Conservation (phyloP, 2,113 vertebrate genomes). For the Pseudonaja textilis region DNA sequence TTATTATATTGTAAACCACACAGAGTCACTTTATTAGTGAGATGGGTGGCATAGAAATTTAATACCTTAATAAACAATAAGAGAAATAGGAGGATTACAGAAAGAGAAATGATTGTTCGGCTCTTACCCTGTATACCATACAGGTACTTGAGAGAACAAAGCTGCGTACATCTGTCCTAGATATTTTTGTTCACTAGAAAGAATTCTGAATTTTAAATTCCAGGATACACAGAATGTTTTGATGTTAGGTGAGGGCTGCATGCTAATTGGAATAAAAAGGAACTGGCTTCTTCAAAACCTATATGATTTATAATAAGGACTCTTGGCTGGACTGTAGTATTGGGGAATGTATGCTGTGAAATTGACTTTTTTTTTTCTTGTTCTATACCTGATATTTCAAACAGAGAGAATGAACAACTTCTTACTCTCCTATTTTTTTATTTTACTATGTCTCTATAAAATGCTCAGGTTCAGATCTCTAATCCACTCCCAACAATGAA, state of each 20-base stretch:
- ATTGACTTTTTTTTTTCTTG: background rate
- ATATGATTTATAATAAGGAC: background rate
- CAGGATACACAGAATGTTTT: background rate
- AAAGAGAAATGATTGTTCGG: background rate
- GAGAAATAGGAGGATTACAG: background rate
- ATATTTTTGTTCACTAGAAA: background rate
- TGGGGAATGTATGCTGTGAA: background rate
- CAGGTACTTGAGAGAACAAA: background rate
- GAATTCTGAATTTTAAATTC: background rate
- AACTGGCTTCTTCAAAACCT: background rate
- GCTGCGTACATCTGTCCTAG: background rate
- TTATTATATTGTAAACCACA: background rate
- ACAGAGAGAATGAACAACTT: background rate
- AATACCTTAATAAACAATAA: background rate
- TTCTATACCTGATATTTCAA: background rate
- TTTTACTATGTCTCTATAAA: background rate
- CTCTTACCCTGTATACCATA: background rate
- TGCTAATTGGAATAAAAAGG: background rate
- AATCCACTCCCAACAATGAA: background rate
- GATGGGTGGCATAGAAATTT: background rate
- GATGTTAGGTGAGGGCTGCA: background rate
- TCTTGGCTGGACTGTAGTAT: background rate
- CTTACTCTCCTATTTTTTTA: background rate
- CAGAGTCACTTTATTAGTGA: background rate
- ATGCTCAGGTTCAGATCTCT: background rate